Evolutionary conservation across 1,140 invertebrate species (phyloP).

Genomic region (Andricus grossulariae): DNA sequence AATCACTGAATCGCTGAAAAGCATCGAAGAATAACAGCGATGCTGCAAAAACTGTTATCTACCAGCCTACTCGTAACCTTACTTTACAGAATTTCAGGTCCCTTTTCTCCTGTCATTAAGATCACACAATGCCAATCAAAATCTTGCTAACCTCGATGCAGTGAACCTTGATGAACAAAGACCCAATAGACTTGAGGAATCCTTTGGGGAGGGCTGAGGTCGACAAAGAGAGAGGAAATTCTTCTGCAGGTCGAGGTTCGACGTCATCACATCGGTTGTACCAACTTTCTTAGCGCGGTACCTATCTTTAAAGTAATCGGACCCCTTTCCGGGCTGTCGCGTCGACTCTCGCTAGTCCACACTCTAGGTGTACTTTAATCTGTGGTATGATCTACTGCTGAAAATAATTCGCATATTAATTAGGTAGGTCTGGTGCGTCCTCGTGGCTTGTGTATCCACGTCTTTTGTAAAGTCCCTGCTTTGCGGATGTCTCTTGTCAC

Average conservation of each 20-base stretch:
- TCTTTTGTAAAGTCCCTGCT: not conserved
- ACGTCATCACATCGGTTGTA: not conserved
- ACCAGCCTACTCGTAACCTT: not conserved
- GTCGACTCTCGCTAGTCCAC: constrained; percentile 45
- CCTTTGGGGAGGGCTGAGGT: not conserved
- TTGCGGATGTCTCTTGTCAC: not conserved
- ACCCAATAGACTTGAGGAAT: not conserved
- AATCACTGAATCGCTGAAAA: not conserved
- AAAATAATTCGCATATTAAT: constrained; percentile 65
- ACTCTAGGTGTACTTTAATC: constrained; percentile 42
- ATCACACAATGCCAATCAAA: constrained; percentile 17
- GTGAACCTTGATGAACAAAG: not conserved
- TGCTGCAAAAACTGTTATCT: not conserved
- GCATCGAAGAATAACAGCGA: not conserved
- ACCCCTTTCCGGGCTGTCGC: constrained; percentile 58
- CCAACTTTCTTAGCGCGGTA: constrained; percentile 19
- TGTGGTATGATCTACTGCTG: constrained; percentile 48
- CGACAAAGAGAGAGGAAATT: not conserved
- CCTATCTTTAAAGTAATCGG: constrained; percentile 49
- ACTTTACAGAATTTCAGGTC: not conserved
- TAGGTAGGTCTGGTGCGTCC: constrained; percentile 37
- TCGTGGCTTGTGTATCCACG: not conserved
- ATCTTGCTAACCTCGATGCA: constrained; percentile 7
- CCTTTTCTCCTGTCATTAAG: constrained; percentile 15
- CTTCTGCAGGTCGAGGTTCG: not conserved